Evolutionary conservation across 1,140 invertebrate genomes (phyloP), one percentile per base, ranked within the genome.

Genomic region (Zaprionus davidi): DNA sequence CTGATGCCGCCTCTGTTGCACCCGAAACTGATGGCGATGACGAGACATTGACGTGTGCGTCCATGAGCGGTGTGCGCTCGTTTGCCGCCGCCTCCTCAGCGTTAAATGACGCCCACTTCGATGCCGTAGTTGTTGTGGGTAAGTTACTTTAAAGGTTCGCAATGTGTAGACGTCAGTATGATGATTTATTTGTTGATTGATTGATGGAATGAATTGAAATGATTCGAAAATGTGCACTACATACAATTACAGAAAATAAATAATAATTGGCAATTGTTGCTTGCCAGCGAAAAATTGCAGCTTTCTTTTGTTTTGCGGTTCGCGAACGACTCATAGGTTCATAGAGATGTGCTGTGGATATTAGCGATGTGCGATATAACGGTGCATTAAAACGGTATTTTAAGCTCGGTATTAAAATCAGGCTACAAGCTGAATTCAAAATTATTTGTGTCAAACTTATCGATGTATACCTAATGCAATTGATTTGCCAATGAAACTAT

Each of bases 51-150:
- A 96, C 96, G 94, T 96, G 96, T 91, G 94, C 95, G 93, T 96
- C 96, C 96, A 96, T 96, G 80, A 96, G 95, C 93, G 95, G 95
- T 92, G 96, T 96, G 80, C 95, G 95, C 94, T 96, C 96, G 92
- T 95, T 95, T 82, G 94, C 94, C 90, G 79, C 76, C 73, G 78
- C 84, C 73, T 77, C 84, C 88, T 84, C 81, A 80, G 79, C 85
- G 81, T 56, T 81, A 26, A 38, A 44, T 44, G 71, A 74, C 57
- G 71, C 26, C 84, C 84, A 53, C 75, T 78, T 66, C 31, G 84
- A 84, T 79, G 81, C 84, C 84, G 84, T 88, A 79, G 76, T 88
- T 87, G 74, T 58, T 41, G 46, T 24, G 51, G 41, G 41, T 55
- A 51, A 34, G 9, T 46, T 53, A 59, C 59, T 72, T 76, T 62